A percentile compares a stretch with the other conserved stretches of the same genome.
Conservation (phyloP, 2,113 vertebrate species). For the Archilochus colubris region DNA sequence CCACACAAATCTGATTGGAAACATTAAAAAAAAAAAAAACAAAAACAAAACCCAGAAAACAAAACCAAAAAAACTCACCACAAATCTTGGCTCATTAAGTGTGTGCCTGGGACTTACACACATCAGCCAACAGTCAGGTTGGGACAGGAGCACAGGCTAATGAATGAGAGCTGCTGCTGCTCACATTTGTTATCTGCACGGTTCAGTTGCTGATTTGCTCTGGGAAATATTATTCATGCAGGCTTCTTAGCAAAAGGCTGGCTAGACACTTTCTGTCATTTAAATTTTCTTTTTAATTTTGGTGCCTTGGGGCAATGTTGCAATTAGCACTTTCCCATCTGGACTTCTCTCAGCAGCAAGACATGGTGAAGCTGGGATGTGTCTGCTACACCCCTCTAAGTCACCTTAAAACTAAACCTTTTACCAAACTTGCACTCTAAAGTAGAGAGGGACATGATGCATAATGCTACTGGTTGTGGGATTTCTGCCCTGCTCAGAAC, state of each 20-base stretch:
- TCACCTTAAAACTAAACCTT: neutral
- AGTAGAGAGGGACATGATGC: neutral
- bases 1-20: neutral
- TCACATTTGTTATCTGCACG: neutral
- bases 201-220: neutral
- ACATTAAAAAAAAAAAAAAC: neutral
- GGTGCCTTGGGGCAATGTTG: neutral
- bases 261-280: neutral
- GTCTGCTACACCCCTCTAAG: neutral
- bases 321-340: neutral
- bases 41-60: too few species aligned
- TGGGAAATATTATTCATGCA: neutral
- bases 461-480: neutral
- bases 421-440: neutral
- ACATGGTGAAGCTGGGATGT: rapidly evolving
- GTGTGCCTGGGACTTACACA: neutral
- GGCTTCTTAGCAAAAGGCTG: neutral
- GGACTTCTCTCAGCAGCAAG: neutral
- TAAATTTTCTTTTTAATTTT: neutral
- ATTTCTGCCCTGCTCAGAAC: neutral
- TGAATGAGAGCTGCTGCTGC: neutral
- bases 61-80: too few species aligned
- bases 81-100: neutral
- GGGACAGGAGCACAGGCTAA: neutral
- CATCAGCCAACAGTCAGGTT: neutral